phyloP scores from a whole-genome alignment of 2,113 vertebrate species.

The Xenopus borealis region DNA sequence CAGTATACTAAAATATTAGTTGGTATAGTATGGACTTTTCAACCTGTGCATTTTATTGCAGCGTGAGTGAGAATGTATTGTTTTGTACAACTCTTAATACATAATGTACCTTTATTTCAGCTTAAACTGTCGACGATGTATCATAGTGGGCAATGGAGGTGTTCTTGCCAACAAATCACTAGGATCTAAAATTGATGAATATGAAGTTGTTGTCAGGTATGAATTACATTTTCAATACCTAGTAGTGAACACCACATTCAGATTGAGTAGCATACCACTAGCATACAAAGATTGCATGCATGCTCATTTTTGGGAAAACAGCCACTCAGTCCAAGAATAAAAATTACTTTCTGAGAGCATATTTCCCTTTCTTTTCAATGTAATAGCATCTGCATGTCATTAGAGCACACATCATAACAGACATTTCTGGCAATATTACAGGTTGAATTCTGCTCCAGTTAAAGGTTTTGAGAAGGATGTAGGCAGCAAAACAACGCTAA shows the following conservation, averaged over 20 bases:
- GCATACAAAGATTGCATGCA: too few relatives aligned
- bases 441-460: slow-evolving; percentile 90
- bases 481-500: slow-evolving; percentile 91
- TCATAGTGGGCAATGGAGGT: slow-evolving; percentile 94
- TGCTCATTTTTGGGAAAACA: too few relatives aligned
- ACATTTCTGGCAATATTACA: slow-evolving; percentile 57
- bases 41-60: too few relatives aligned
- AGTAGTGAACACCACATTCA: too few relatives aligned
- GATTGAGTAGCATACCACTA: too few relatives aligned
- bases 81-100: too few relatives aligned
- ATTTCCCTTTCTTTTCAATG: too few relatives aligned
- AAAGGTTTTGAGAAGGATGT: slow-evolving; percentile 87
- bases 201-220: slow-evolving; percentile 93
- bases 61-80: too few relatives aligned
- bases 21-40: too few relatives aligned
- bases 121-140: slow-evolving; percentile 86
- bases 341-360: too few relatives aligned
- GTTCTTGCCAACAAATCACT: slow-evolving; percentile 94
- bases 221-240: slow-evolving; percentile 43
- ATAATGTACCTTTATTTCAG: slow-evolving; percentile 54
- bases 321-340: too few relatives aligned
- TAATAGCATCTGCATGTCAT: background rate
- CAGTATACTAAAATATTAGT: too few relatives aligned
- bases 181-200: slow-evolving; percentile 88
- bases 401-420: background rate